Evolutionary conservation across 1,140 invertebrate species (phyloP), one percentile per base, ranked within the genome.

Genomic region (Gonioctena quinquepunctata): DNA sequence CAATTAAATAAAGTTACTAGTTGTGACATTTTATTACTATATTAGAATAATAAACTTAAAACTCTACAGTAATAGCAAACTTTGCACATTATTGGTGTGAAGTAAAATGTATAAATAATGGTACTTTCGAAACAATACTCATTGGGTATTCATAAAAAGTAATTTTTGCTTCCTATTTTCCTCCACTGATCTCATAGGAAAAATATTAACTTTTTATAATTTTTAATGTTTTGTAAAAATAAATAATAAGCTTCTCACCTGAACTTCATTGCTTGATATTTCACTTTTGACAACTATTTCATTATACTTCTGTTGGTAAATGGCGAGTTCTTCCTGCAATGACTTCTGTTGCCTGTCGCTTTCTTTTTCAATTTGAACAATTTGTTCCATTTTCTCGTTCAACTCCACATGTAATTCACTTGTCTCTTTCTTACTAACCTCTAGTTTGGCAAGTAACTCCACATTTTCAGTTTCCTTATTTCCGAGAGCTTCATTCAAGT

Each of bases 391-490:
- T 77, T 81, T 76, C 54, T 80, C 82, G 28, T 84, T 79, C 4
- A 84, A 76, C 72, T 87, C 83, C 2, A 78, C 78, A 77, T 87
- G 83, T 33, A 88, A 72, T 62, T 84, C 84, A 2, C 74, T 75
- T 6, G 81, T 80, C 64, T 86, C 85, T 22, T 84, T 80, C 49
- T 84, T 83, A 27, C 84, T 83, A 52, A 87, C 84, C 11, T 84
- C 83, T 3, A 85, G 76, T 42, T 86, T 80, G 21, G 85, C 70
- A 50, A 86, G 83, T 21, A 87, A 77, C 68, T 85, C 84, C 66
- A 88, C 84, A 69, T 85, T 86, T 77, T 87, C 86, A 16, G 86
- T 83, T 70, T 86, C 85, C 70, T 87, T 87, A 18, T 84, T 77
- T 19, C 80, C 84, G 59, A 87, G 75, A 33, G 81, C 83, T 2